These are phyloP conservation scores for Aporophyla nigra DNA, from an alignment of 2,888 invertebrate species.

Conservation along the genomic window DNA sequence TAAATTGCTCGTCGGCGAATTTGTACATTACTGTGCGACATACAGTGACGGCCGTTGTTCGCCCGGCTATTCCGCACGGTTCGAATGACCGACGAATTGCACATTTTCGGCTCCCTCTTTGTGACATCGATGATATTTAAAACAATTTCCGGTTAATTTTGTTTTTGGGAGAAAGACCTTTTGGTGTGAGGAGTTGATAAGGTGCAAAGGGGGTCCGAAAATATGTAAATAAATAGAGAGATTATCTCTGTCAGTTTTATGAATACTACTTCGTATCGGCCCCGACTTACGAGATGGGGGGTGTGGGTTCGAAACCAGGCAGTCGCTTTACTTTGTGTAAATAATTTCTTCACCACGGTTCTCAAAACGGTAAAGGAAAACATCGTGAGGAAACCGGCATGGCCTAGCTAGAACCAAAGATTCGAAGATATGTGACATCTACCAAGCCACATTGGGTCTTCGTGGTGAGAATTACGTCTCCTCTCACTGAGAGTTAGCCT, in stretches of 20 bases:
- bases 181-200: neutral
- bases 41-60: conserved; percentile 67
- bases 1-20: conserved; percentile 76
- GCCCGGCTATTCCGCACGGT: conserved; percentile 56
- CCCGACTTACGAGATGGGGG: too few species aligned
- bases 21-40: conserved; percentile 74
- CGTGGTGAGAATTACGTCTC: too few species aligned
- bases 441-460: too few species aligned
- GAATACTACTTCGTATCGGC: neutral
- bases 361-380: too few species aligned
- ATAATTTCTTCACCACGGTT: too few species aligned
- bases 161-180: conserved; percentile 2
- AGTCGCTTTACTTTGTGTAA: too few species aligned
- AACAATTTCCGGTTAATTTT: conserved; percentile 16
- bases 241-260: neutral
- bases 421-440: too few species aligned
- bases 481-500: too few species aligned
- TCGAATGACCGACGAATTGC: conserved; percentile 60
- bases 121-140: conserved; percentile 39
- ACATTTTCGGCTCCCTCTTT: conserved; percentile 42
- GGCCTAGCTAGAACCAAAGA: too few species aligned
- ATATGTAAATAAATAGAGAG: neutral
- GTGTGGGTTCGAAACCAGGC: too few species aligned
- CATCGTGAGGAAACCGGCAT: too few species aligned
- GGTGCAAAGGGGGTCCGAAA: neutral